Base-by-base conservation (phyloP, 2,113 vertebrate genomes). In the Sinocyclocheilus maitianheensis region DNA sequence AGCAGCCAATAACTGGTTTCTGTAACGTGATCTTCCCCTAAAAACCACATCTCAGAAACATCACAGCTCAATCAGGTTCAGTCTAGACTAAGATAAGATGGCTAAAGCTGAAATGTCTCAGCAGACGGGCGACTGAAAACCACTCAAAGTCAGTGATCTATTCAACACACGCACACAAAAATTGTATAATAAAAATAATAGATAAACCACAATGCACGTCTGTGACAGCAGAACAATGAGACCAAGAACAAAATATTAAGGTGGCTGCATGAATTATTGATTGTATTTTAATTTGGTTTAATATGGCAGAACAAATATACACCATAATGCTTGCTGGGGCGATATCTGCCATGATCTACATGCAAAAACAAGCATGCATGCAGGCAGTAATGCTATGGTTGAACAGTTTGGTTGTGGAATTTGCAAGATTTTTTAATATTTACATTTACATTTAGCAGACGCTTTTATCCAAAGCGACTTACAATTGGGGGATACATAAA, bases 301-400 rank as follows among this genome's bases (percentile, higher is more conserved):
- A 60, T 22, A 43, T 12, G 37, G 3, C 37, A 13, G 20, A 46
- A 46, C 20, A 74, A 74, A 46, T 8, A 74, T 4, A 46, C 40
- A 46, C 2, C 9, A n/a, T 22, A 74, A 74, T 18, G 30, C 9
- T 8, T 71, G 67, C 30, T 40, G 40, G 40, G 40, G 40, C 5
- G n/a, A 48, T 76, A 76, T 26, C 14, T 26, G 46, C 3, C 16
- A 30, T 37, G 16, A 77, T 55, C 14, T 12, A 58, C 53, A 60
- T 60, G 53, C 76, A 74, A 13, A 74, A 74, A 74, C 71, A n/a
- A 13, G 71, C 40, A 48, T 74, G 40, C 18, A 74, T 24, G 40
- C 40, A 46, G 37, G 18, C 9, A 43, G 1, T 75, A 7, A 24
- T 48, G 22, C 1, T 48, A 11, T 75, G 72, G 8, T 40, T 71